Conservation (phyloP, 1,140 invertebrate genomes). For the Penaeus chinensis region DNA sequence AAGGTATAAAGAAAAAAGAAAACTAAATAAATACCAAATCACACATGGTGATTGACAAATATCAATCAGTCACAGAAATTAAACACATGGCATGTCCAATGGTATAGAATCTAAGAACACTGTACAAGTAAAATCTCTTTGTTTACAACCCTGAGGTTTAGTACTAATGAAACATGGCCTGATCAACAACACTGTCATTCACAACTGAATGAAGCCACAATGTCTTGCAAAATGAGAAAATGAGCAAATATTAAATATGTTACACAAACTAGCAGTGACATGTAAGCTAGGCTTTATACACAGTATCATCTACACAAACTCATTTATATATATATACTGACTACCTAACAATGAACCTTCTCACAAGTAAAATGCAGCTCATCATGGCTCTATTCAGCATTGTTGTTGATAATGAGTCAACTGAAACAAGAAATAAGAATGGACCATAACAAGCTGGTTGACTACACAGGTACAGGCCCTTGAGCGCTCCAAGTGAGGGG, state of each 20-base stretch:
- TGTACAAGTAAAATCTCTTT: conserved; percentile 58
- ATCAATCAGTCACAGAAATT: conserved; percentile 60
- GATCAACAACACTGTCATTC: conserved; percentile 61
- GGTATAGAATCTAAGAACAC: conserved; percentile 59
- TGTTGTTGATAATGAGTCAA: conserved; percentile 60
- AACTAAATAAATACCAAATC: conserved; percentile 65
- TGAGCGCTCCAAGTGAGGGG: conserved; percentile 47
- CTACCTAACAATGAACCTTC: conserved; percentile 10
- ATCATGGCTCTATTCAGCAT: conserved; percentile 57
- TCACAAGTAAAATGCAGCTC: conserved; percentile 41
- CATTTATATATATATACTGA: conserved; percentile 15
- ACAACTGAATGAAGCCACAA: conserved; percentile 60
- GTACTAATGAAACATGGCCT: conserved; percentile 59
- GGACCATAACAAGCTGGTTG: conserved; percentile 59
- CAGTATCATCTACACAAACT: conserved; percentile 36
- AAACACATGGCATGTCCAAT: conserved; percentile 59
- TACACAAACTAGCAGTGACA: conserved; percentile 23
- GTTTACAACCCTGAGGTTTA: conserved; percentile 56
- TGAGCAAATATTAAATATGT: not conserved
- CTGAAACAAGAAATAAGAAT: conserved; percentile 56
- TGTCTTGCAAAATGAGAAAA: conserved; percentile 46
- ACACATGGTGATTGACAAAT: conserved; percentile 62
- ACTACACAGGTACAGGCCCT: conserved; percentile 54
- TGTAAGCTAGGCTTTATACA: conserved; percentile 31
- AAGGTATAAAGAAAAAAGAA: conserved; percentile 68